Conservation (phyloP, 1,140 invertebrate genomes). For the Pogonomyrmex barbatus region DNA sequence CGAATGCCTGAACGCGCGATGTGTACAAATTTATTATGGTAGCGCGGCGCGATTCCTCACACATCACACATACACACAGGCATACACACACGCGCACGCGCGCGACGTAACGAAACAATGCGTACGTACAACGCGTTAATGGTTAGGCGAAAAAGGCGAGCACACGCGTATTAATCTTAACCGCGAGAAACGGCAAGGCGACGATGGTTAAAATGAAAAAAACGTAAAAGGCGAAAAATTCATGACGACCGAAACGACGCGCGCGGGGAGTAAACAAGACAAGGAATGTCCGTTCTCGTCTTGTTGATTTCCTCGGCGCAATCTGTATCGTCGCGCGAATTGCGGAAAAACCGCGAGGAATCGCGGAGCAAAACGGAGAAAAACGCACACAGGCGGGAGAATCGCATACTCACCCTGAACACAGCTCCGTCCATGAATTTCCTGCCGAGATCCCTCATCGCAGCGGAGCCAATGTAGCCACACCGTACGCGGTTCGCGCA, state of each 20-base stretch:
- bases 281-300: no score
- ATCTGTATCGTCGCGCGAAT: no score
- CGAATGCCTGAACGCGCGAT: neutral
- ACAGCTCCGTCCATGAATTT: neutral
- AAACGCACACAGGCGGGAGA: neutral
- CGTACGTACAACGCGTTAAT: neutral
- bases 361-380: neutral
- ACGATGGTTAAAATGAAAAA: no score
- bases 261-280: no score
- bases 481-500: conserved; percentile 23
- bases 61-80: neutral
- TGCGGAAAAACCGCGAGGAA: no score
- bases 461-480: neutral
- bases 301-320: no score
- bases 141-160: neutral
- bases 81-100: neutral
- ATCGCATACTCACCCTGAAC: conserved; percentile 26
- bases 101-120: conserved; percentile 4
- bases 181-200: no score
- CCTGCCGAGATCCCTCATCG: conserved; percentile 31
- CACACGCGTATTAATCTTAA: neutral
- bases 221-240: neutral
- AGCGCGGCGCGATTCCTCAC: neutral
- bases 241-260: no score
- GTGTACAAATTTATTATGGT: neutral